A percentile compares a stretch with the other conserved stretches of the same genome.
phyloP scores from a whole-genome alignment of 1,140 invertebrate genomes.

The Limonius californicus region DNA sequence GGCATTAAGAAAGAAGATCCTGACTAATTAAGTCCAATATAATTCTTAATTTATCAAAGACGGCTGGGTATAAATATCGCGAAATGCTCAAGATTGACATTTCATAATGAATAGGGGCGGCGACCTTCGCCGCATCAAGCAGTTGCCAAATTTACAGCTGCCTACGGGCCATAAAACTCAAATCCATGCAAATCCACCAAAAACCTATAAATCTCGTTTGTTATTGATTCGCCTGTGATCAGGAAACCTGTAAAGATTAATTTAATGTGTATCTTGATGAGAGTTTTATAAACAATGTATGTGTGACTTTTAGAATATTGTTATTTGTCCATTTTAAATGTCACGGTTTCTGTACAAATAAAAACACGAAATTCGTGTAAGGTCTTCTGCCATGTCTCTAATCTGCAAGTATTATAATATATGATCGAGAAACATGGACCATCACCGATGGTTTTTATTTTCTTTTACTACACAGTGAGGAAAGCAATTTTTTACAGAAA shows the following conservation, averaged over 20 bases:
- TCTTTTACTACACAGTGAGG: no score
- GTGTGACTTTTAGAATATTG: not conserved
- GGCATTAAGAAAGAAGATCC: not conserved
- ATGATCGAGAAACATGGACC: not conserved
- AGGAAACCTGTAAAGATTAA: not conserved
- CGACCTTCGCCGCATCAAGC: not conserved
- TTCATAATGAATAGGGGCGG: not conserved
- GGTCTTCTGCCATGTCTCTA: not conserved
- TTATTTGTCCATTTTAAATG: not conserved
- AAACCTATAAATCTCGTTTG: not conserved
- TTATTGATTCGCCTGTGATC: not conserved
- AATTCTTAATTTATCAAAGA: not conserved
- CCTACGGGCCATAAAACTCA: not conserved
- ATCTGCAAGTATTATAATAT: not conserved
- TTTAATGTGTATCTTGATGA: not conserved
- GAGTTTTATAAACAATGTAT: not conserved
- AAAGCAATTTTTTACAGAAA: no score
- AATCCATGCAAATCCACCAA: not conserved
- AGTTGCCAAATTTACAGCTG: not conserved
- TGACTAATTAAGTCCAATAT: not conserved
- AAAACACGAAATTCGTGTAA: not conserved
- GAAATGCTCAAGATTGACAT: not conserved
- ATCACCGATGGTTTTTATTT: no score
- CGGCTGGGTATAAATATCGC: not conserved
- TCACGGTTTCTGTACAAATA: not conserved